Base-by-base conservation (phyloP, 2,797 vertebrate species). In the Threskiornis aethiopicus region DNA sequence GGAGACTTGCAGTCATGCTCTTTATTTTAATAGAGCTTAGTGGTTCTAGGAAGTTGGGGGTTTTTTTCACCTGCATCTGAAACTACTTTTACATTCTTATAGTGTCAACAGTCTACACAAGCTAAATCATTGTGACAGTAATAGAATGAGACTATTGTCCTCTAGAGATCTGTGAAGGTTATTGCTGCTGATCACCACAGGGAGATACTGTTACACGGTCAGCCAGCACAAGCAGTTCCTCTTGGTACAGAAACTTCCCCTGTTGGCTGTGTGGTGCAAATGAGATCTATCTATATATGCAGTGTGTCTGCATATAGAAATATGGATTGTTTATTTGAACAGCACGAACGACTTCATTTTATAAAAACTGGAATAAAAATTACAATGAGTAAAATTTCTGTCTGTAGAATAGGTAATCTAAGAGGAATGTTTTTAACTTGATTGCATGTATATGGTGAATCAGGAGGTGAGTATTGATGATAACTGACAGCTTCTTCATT, bases 141-240 rank as follows among this genome's bases (percentile, higher is more conserved):
- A 87, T 91, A 96, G 67, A 92, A 87, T 70, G 87, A 89, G 54
- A 71, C 78, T 59, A 26, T 78, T 94, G 71, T 90, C 96, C 93
- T 94, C 80, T 59, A 90, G 55, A 67, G 61, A 31, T 89, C 83
- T 94, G 61, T 93, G 88, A 96, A 97, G 95, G 93, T 76, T 92
- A 73, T 89, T 92, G 55, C 47, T 79, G 57, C 71, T 69, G 89
- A 86, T 92, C 77, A 67, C 84, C 90, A 80, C 88, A 81, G 31
- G 59, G 28, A 42, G 80, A 52, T 90, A 75, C 37, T 94, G 3
- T 90, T 91, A 72, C 81, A 84, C 55, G 55, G 46, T 89, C 86
- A 89, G 20, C 33, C 52, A 58, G 65, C 59, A 41, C 33, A 49
- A 83, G 37, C 54, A 78, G 15, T 65, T 81, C 31, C 41, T 91